phyloP scores from a whole-genome alignment of 2,888 invertebrate genomes.

The Dasypogon diadema region DNA sequence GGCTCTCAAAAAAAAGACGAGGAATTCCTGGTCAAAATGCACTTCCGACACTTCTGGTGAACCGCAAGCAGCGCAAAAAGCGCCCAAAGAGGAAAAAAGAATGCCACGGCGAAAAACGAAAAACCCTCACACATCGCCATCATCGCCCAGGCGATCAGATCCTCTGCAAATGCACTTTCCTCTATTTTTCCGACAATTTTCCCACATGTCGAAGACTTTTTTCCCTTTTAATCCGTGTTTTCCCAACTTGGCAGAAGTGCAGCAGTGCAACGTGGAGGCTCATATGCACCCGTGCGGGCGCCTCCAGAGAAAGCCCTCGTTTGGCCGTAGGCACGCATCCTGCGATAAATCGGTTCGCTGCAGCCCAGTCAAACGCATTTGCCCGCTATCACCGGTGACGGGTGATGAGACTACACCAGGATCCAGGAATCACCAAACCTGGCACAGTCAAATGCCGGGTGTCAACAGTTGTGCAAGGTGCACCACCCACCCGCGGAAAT shows the following conservation, averaged over 20 bases:
- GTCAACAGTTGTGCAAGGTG: slow-evolving; percentile 48
- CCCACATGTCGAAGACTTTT: slow-evolving; percentile 42
- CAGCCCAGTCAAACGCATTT: slow-evolving; percentile 37
- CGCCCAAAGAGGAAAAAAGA: neutral
- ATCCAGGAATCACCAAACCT: neutral
- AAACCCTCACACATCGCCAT: slow-evolving; percentile 30
- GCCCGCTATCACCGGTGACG: neutral
- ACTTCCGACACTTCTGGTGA: slow-evolving; percentile 59
- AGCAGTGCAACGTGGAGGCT: neutral
- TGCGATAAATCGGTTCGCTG: slow-evolving; percentile 20
- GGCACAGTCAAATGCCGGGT: slow-evolving; percentile 36
- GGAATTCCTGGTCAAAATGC: slow-evolving; percentile 56
- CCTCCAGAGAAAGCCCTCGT: slow-evolving; percentile 27
- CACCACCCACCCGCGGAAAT: slow-evolving; percentile 1
- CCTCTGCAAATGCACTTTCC: slow-evolving; percentile 47
- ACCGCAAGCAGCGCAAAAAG: slow-evolving; percentile 54
- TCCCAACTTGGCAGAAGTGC: slow-evolving; percentile 29
- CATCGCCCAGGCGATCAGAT: slow-evolving; percentile 29
- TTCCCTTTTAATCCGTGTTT: slow-evolving; percentile 28
- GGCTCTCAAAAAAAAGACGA: neutral
- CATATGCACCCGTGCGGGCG: neutral
- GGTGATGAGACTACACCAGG: slow-evolving; percentile 21
- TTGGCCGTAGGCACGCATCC: slow-evolving; percentile 43
- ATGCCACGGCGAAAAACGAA: neutral
- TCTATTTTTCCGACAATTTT: slow-evolving; percentile 49